Percentiles rank a stretch among this genome's conserved stretches.
These are phyloP conservation scores for Eustalomyia histrio DNA, from an alignment of 2,888 invertebrate genomes.

Conservation along the genomic window DNA sequence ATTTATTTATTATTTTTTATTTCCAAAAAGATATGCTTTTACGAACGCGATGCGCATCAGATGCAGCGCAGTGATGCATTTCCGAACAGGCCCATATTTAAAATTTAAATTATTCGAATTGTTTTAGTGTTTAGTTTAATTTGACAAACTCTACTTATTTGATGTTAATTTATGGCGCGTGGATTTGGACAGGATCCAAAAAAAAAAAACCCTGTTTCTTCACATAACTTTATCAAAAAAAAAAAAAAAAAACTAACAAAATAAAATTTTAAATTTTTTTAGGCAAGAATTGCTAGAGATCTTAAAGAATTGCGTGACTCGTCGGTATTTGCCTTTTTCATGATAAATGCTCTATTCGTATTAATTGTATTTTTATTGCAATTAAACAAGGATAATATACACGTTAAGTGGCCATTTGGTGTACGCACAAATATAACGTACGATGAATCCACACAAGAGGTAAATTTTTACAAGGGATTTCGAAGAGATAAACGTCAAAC, in stretches of 20 bases:
- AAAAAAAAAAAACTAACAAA: slow-evolving; percentile 37
- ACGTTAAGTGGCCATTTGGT: slow-evolving; percentile 97
- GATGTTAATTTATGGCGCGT: no score
- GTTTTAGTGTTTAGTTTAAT: no score
- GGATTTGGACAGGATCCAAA: no score
- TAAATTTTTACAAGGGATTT: slow-evolving; percentile 81
- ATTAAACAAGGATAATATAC: slow-evolving; percentile 97
- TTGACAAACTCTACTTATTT: no score
- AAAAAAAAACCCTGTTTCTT: no score
- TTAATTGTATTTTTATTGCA: slow-evolving; percentile 99
- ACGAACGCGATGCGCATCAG: no score
- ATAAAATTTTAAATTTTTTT: slow-evolving; percentile 81
- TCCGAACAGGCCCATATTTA: no score
- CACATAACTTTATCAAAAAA: neutral
- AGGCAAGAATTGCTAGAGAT: slow-evolving; percentile 94
- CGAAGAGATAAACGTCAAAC: slow-evolving; percentile 58
- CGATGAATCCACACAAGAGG: slow-evolving; percentile 94
- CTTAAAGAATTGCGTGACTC: slow-evolving; percentile 97
- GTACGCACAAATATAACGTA: slow-evolving; percentile 96
- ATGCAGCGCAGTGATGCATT: no score
- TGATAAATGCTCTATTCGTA: slow-evolving; percentile 99
- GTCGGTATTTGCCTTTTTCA: slow-evolving; percentile 97
- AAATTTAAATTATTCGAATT: no score
- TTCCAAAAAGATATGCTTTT: no score
- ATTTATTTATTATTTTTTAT: no score